A percentile compares a stretch with the other conserved stretches of the same genome.
These are phyloP conservation scores for Phaedon cochleariae DNA, from an alignment of 2,888 invertebrate genomes.

Conservation along the genomic window DNA sequence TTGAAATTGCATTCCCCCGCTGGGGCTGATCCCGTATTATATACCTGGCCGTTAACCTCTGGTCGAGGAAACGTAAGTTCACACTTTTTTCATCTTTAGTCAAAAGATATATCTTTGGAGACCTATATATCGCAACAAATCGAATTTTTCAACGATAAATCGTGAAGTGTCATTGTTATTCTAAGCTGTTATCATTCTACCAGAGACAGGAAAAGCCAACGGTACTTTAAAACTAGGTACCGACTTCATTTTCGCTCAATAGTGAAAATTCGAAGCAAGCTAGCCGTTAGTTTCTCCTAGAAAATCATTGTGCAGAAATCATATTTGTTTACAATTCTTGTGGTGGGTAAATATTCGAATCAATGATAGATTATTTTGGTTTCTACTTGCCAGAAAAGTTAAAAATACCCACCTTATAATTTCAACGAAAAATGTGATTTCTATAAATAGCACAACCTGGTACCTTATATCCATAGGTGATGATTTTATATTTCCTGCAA, in stretches of 20 bases:
- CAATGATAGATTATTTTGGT: constrained; percentile 40
- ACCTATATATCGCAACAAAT: neutral
- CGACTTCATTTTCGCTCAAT: constrained; percentile 25
- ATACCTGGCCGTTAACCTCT: constrained; percentile 94
- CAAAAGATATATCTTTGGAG: neutral
- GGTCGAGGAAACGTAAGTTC: constrained; percentile 83
- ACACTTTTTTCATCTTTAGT: constrained; percentile 33
- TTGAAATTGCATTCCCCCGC: constrained; percentile 96
- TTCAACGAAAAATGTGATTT: constrained; percentile 39
- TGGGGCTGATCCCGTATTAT: constrained; percentile 94
- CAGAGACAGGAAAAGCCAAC: constrained; percentile 37
- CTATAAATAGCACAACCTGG: constrained; percentile 42
- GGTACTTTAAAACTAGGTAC: constrained; percentile 31
- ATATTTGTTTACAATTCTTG: constrained; percentile 36
- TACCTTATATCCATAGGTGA: constrained; percentile 36
- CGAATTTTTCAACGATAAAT: neutral
- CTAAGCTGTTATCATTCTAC: neutral
- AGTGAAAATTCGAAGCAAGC: constrained; percentile 29
- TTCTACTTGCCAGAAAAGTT: constrained; percentile 40
- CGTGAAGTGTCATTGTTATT: neutral
- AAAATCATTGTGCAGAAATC: constrained; percentile 25
- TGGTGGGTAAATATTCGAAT: constrained; percentile 24
- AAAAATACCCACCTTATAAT: constrained; percentile 43
- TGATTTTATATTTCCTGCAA: constrained; percentile 35
- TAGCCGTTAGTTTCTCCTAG: constrained; percentile 26